phyloP scores from a whole-genome alignment of 2,888 invertebrate species.

The Camponotus fellah region DNA sequence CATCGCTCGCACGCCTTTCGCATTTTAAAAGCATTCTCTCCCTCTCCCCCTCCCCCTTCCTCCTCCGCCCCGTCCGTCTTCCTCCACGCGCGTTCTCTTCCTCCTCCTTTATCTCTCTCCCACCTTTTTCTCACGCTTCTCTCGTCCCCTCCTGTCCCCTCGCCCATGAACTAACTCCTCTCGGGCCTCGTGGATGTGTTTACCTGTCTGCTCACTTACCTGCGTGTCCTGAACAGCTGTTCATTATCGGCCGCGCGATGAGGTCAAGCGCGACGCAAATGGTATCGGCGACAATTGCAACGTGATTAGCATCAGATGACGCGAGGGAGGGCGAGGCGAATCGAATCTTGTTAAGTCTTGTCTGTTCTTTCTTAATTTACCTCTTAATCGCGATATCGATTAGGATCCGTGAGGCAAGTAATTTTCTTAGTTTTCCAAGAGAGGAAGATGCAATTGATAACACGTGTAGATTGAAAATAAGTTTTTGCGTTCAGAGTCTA shows the following conservation, averaged over 20 bases:
- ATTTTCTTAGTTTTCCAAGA: background rate
- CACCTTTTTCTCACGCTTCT: constrained; percentile 32
- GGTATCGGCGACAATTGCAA: constrained; percentile 35
- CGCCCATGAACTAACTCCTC: constrained; percentile 45
- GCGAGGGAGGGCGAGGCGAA: background rate
- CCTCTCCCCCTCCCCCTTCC: constrained; percentile 48
- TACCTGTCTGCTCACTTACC: constrained; percentile 13
- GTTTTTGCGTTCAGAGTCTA: background rate
- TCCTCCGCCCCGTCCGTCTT: constrained; percentile 36
- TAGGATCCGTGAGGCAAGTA: background rate
- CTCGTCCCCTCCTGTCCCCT: constrained; percentile 36
- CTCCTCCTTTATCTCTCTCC: constrained; percentile 49
- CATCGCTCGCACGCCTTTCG: constrained; percentile 85
- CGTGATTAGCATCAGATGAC: constrained; percentile 11
- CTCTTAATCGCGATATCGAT: background rate
- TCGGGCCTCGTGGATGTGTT: constrained; percentile 19
- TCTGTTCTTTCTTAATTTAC: background rate
- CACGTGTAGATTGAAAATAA: background rate
- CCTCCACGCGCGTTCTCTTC: background rate
- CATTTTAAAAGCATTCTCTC: constrained; percentile 82
- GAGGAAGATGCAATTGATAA: background rate
- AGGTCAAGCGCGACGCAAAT: constrained; percentile 38
- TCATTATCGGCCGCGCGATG: constrained; percentile 38
- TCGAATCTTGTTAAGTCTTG: background rate
- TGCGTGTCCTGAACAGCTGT: constrained; percentile 30